Conservation (phyloP, 2,888 invertebrate genomes). For the Nomada flava region DNA sequence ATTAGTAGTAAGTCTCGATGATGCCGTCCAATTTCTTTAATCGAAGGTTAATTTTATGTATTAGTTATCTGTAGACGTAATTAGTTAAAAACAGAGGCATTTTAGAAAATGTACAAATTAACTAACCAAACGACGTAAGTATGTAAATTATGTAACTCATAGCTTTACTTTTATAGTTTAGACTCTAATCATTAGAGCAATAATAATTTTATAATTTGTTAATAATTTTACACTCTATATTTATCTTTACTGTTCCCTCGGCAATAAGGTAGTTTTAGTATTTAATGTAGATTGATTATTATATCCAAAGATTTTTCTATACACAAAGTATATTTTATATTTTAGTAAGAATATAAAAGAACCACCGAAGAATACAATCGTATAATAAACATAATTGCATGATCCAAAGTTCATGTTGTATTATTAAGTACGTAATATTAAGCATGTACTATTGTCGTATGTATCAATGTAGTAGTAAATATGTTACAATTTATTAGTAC, state of each 20-base stretch:
- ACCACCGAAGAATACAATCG: constrained; percentile 23
- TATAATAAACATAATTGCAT: constrained; percentile 60
- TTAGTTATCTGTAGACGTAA: background rate
- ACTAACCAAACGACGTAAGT: background rate
- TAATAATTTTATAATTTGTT: background rate
- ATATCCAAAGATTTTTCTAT: constrained; percentile 43
- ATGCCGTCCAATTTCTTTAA: constrained; percentile 26
- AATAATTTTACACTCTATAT: constrained; percentile 1
- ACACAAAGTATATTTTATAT: background rate
- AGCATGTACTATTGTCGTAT: background rate
- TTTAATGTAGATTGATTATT: background rate
- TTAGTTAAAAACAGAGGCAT: background rate
- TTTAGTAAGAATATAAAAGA: constrained; percentile 1
- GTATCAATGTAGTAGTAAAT: background rate
- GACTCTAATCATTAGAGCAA: background rate
- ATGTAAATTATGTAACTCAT: background rate
- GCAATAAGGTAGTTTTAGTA: background rate
- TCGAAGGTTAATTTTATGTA: background rate
- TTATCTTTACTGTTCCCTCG: constrained; percentile 1
- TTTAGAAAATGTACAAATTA: constrained; percentile 61
- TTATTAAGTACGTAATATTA: constrained; percentile 37
- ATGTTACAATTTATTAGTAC: background rate
- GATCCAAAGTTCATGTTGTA: constrained; percentile 74
- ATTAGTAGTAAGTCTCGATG: constrained; percentile 27
- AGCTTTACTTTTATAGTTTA: constrained; percentile 1